These are phyloP conservation scores for Melanostoma mellinum DNA, from an alignment of 2,888 invertebrate species.

Conservation along the genomic window DNA sequence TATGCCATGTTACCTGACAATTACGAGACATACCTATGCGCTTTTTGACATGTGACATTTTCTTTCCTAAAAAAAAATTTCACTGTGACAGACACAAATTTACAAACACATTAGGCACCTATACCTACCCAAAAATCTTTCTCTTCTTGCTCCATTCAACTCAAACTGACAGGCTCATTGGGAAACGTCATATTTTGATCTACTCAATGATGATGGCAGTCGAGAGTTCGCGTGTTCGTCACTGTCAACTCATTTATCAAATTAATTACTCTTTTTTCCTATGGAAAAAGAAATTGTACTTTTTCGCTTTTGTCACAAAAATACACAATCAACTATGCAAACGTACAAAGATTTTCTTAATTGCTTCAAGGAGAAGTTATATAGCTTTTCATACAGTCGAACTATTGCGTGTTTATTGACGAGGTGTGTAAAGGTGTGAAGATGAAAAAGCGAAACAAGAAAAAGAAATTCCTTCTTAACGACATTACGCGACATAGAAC, in stretches of 20 bases:
- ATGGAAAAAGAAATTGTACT: neutral
- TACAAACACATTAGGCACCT: neutral
- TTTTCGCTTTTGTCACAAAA: constrained; percentile 2
- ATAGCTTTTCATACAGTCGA: no score
- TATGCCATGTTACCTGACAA: constrained; percentile 21
- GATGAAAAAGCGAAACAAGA: constrained; percentile 4
- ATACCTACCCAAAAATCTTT: no score
- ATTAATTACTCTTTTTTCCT: constrained; percentile 19
- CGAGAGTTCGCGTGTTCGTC: neutral
- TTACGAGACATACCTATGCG: constrained; percentile 11
- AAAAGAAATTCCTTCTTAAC: constrained; percentile 10
- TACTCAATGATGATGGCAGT: neutral
- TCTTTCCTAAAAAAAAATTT: neutral
- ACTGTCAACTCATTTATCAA: neutral
- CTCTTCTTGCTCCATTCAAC: no score
- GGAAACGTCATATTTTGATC: constrained; percentile 20
- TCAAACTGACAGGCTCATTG: constrained; percentile 6
- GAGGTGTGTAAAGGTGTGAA: constrained; percentile 24
- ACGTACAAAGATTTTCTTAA: neutral
- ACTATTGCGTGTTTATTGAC: constrained; percentile 22
- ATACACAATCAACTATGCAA: neutral
- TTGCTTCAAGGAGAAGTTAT: neutral
- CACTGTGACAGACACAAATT: constrained; percentile 18
- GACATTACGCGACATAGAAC: constrained; percentile 1
- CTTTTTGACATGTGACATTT: constrained; percentile 18